Base-by-base conservation (phyloP, 2,113 vertebrate species). In the Okapia johnstoni region DNA sequence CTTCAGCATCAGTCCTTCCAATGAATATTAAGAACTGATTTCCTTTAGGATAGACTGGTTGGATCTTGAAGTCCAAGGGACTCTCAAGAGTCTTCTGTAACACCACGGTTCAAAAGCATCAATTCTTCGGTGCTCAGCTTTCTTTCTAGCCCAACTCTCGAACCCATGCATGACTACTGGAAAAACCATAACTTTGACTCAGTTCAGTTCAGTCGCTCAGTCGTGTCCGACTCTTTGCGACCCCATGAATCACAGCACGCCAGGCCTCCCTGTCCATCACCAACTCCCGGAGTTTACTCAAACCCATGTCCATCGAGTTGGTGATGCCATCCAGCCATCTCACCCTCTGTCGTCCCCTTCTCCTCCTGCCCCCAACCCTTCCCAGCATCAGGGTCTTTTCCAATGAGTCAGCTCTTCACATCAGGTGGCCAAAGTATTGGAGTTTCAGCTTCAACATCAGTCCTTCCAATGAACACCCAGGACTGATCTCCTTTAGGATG, bases 121-220 rank as follows among this genome's bases (percentile, higher is more conserved):
- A 8, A 66, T 66, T 66, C 4, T 66, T 17, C 4, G 16, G 61
- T 0, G 2, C 61, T n/a, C 33, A 66, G 61, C 7, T n/a, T n/a
- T 66, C 33, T 66, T 66, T 33, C 33, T 16, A 63, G 61, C n/a
- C 61, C 61, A 63, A n/a, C 61, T 63, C 61, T 66, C 61, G 9
- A 1, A 66, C 19, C 33, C 33, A 66, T 66, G 19, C 61, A 66
- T n/a, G 33, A 66, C 33, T 7, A n/a, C 33, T 10, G 33, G 61
- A 9, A 66, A 66, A 66, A n/a, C n/a, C n/a, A n/a, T n/a, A n/a
- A n/a, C n/a, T n/a, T n/a, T n/a, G n/a, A n/a, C n/a, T 70, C 63
- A 66, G 63, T 66, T 33, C 60, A 33, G 60, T 63, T 70, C 63
- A 36, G 17, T 36, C 0, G 0, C 66, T 70, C n/a, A 36, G n/a